phyloP scores from a whole-genome alignment of 2,113 vertebrate genomes.

The Strigops habroptila region DNA sequence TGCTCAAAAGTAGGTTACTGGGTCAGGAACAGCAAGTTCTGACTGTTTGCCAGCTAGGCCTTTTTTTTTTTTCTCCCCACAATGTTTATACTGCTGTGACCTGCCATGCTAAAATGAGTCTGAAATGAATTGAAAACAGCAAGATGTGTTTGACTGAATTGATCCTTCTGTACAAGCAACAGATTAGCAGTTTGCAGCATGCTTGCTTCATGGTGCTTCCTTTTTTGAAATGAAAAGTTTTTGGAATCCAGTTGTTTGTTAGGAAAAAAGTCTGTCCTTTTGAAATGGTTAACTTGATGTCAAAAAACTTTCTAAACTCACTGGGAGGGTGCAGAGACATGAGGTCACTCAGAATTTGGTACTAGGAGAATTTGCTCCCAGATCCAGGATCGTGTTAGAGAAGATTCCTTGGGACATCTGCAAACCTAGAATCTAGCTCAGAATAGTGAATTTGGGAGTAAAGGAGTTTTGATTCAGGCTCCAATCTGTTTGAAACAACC shows the following conservation, averaged over 20 bases:
- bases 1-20: slow-evolving; percentile 90
- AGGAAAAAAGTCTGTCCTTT: not conserved
- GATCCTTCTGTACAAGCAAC: not conserved
- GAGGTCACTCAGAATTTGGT: not conserved
- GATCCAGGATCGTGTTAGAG: not conserved
- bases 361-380: not conserved
- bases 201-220: not conserved
- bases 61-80: slow-evolving; percentile 56
- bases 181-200: not conserved
- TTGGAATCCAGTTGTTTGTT: not conserved
- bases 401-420: not conserved
- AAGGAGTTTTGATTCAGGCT: not conserved
- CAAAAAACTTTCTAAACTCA: not conserved
- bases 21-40: slow-evolving; percentile 91
- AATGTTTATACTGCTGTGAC: slow-evolving; percentile 82
- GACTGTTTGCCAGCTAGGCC: slow-evolving; percentile 78
- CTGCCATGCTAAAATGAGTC: slow-evolving; percentile 83
- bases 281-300: not conserved
- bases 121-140: slow-evolving; percentile 57
- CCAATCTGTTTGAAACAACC: not conserved
- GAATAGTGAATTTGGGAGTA: not conserved
- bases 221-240: not conserved
- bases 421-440: not conserved
- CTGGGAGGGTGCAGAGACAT: not conserved
- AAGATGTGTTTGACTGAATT: not conserved